Evolutionary conservation across 2,797 vertebrate species (phyloP).

Genomic region (Remorina albescens): DNA sequence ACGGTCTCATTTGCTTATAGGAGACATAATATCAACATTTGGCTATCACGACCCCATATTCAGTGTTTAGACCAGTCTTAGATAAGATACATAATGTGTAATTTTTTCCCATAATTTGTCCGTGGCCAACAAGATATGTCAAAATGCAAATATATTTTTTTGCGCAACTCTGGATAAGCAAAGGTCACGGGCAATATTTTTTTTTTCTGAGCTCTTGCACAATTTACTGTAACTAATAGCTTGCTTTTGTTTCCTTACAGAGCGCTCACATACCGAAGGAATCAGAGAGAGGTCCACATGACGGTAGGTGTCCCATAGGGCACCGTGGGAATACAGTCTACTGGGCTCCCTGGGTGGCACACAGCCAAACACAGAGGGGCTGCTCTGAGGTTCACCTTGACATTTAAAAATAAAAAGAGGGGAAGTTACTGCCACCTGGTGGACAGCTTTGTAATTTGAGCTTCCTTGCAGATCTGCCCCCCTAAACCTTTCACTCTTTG

Average conservation of each 20-base stretch:
- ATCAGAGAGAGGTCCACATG: constrained; percentile 87
- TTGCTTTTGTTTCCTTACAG: constrained; percentile 75
- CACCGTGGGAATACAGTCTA: constrained; percentile 72
- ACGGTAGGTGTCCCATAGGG: constrained; percentile 88
- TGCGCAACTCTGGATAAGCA: constrained; percentile 56
- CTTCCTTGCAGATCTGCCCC: neutral
- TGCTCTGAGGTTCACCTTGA: constrained; percentile 67
- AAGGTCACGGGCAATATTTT: constrained; percentile 27
- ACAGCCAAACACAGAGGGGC: constrained; percentile 51
- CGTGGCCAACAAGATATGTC: constrained; percentile 47
- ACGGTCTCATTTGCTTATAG: neutral
- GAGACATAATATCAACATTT: neutral
- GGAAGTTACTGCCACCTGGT: constrained; percentile 73
- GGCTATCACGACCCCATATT: neutral
- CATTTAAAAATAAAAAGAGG: constrained; percentile 40
- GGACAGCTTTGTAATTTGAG: constrained; percentile 48
- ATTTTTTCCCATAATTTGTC: constrained; percentile 24
- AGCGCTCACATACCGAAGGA: constrained; percentile 92
- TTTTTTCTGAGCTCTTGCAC: constrained; percentile 34
- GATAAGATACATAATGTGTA: constrained; percentile 35
- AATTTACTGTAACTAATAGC: constrained; percentile 56
- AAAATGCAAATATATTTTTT: constrained; percentile 60
- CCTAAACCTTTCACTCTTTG: neutral
- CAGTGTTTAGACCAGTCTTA: neutral
- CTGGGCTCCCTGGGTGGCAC: constrained; percentile 62